Evolutionary conservation across 37 sponge, comb jelly and placozoan genomes (phyloP), one percentile per base, ranked within the genome.

Genomic region (Aphrocallistes beatrix): DNA sequence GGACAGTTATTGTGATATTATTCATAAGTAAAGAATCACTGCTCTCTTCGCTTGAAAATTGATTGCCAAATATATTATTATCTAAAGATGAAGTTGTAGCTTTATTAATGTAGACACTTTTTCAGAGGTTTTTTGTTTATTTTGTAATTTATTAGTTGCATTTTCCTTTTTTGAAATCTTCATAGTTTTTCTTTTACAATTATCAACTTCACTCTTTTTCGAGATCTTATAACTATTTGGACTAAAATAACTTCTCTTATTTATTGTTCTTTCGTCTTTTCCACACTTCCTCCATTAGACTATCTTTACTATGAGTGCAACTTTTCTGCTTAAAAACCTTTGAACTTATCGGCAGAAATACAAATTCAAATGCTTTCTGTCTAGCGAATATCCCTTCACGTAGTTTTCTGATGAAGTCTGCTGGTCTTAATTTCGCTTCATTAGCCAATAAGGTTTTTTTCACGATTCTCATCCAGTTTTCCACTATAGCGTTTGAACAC

Each of bases 51-150:
- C 75, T 60, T 32, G 25, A 30, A 60, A 60, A 21, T 32, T 60
- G 32, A 60, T 42, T 60, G 75, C n/a, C 32, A 28, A 3, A 60
- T 13, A 60, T 21, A 32, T 30, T 60, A 19, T 60, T 19, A 19
- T 60, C n/a, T 60, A 13, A 21, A 42, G 6, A 42, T 42, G 13
- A 42, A 16, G 13, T 60, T 60, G 6, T 60, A 19, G 10, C 34
- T 60, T 60, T 60, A 21, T n/a, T n/a, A n/a, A n/a, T n/a, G n/a
- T n/a, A n/a, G n/a, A n/a, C 10, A 60, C 75, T 60, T 60, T 60
- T 28, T 6, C 75, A 21, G 28, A 8, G 25, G n/a, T 19, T 60
- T 6, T 30, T 60, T 60, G 6, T 28, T 60, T 60, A 21, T 6
- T 42, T 16, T 16, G 45, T 16, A 42, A 16, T 42, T 42, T 16